Percentiles rank a stretch among this genome's conserved stretches.
These are phyloP conservation scores for Brachionus paranguensis DNA, from an alignment of 1,140 invertebrate genomes.

Conservation along the genomic window DNA sequence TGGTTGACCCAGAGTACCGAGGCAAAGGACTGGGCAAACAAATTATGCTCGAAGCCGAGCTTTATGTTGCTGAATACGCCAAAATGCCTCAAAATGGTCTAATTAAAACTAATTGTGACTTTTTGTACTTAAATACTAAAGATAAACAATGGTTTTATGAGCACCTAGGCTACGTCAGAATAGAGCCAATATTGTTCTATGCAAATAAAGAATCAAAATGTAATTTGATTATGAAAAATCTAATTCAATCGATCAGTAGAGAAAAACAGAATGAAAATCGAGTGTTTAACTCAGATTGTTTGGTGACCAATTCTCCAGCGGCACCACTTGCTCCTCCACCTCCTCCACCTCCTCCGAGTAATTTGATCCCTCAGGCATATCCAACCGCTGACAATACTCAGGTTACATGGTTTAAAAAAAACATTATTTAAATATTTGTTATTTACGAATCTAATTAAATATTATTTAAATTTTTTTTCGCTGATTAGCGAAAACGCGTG, in stretches of 20 bases:
- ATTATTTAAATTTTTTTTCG: not conserved
- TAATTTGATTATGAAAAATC: conserved; percentile 8
- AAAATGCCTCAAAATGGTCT: not conserved
- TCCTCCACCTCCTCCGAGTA: not conserved
- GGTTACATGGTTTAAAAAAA: not conserved
- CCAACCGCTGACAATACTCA: not conserved
- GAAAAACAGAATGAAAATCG: not conserved
- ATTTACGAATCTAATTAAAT: not conserved
- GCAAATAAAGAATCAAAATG: conserved; percentile 25
- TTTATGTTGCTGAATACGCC: not conserved
- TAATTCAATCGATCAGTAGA: not conserved
- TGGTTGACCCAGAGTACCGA: not conserved
- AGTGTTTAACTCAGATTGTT: not conserved
- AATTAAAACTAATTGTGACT: not conserved
- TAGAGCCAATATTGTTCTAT: conserved; percentile 11
- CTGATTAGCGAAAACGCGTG: too few species aligned
- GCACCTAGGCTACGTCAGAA: not conserved
- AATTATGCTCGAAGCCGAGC: conserved; percentile 1
- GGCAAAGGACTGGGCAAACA: not conserved
- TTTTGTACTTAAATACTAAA: conserved; percentile 36
- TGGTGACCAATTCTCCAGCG: not conserved
- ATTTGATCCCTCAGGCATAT: not conserved
- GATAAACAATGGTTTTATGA: conserved; percentile 31
- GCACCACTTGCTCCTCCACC: not conserved
- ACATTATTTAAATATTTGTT: not conserved